Evolutionary conservation across 2,888 invertebrate species (phyloP).

Genomic region (Acanthopleura granulata): DNA sequence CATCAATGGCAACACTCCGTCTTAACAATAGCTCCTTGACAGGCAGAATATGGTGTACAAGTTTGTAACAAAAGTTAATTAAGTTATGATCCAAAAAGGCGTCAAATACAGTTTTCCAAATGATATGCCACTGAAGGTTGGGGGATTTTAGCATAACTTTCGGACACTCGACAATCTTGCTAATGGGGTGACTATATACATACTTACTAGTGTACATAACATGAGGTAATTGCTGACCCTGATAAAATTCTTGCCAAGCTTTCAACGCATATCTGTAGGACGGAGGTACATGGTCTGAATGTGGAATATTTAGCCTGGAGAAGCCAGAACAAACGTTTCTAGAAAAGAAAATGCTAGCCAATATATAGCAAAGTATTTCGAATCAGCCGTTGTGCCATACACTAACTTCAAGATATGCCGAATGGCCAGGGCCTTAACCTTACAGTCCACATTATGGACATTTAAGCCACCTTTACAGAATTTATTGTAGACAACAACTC

Average conservation of each 20-base stretch:
- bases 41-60: background rate
- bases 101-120: background rate
- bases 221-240: background rate
- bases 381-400: background rate
- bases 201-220: background rate
- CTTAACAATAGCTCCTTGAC: no score
- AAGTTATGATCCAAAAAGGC: background rate
- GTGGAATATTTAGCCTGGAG: background rate
- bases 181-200: background rate
- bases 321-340: background rate
- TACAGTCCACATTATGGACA: background rate
- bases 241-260: background rate
- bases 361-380: background rate
- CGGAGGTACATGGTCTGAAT: background rate
- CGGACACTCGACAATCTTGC: background rate
- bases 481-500: background rate
- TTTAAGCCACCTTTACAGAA: background rate
- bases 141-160: background rate
- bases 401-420: background rate
- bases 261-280: background rate
- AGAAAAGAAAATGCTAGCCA: background rate
- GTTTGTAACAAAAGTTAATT: background rate
- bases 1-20: no score
- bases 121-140: background rate
- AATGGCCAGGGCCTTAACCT: background rate